Base-by-base conservation (phyloP, 2,113 vertebrate genomes). In the Emydura subglobosa region DNA sequence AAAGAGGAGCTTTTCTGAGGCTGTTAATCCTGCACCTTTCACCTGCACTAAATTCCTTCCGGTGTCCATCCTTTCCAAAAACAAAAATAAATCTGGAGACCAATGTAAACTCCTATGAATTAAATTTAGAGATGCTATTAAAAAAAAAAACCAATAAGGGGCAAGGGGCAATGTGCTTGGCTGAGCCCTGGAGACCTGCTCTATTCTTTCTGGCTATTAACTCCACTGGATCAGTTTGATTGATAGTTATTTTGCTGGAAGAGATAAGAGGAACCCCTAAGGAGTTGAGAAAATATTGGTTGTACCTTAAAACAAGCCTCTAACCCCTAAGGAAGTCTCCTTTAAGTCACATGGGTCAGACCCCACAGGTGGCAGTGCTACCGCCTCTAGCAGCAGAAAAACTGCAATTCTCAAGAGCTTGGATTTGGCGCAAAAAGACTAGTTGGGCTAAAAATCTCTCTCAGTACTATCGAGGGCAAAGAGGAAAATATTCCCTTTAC, bases 301-400 rank as follows among this genome's bases (percentile, higher is more conserved):
- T 86, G 2, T 22, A n/a, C 21, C n/a, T 92, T 85, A 82, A 76
- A 6, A 5, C 31, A 82, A n/a, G 16, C 5, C 2, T 57, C 89
- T 82, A 0, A 39, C 61, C 74, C 86, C 5, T 0, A 34, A 92
- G 34, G 44, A 74, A 86, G 34, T 80, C 78, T 31, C 8, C 44
- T 44, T n/a, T 47, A 92, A 39, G 27, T 54, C 0, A 0, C 0
- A 0, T 27, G 19, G 47, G 8, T 19, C 88, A 86, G 39, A 14
- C 82, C 76, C 27, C 42, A 44, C 9, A 44, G 72, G 22, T 22
- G 68, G 39, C 31, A 81, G 19, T 0, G 0, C 54, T 82, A 27
- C 79, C 68, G 34, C 39, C 14, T 88, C 59, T 54, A 8, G 8
- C 47, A 55, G 27, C 31, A 39, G 84, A 59, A 74, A 7, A 29